Evolutionary conservation across 2,113 vertebrate species (phyloP), one percentile per base, ranked within the genome.

Genomic region (Microtus oregoni): DNA sequence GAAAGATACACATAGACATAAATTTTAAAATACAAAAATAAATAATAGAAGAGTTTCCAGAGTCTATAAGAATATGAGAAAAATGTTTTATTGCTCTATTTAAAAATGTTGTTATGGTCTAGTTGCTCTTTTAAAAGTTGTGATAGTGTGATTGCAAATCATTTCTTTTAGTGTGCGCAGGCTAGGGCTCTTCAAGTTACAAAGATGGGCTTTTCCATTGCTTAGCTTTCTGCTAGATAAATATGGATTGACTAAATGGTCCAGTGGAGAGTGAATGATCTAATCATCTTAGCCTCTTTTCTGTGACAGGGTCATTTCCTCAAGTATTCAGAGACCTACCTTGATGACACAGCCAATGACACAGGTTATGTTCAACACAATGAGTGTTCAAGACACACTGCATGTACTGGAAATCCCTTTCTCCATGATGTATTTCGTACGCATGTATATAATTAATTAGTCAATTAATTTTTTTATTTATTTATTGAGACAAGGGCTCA

Each of bases 41-140:
- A 35, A 30, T 63, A 61, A 38, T 63, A 28, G 28, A 8, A 61
- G 58, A 83, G 13, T 83, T 41, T 12, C 14, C 7, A 83, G 7
- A 5, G 3, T 77, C 72, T 82, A 38, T 3, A 41, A 41, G 26
- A 94, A 95, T 10, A 94, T 2, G 22, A 73, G 38, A 44, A 94
- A 96, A 90, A 89, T 82, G 38, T 5, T 83, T 77, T 89, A 91
- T 78, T 92, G 22, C 7, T 92, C 19, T 75, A 88, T 81, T 92
- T 95, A 93, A 78, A 95, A 97, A 50, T 6, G 44, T 12, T 38
- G 82, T 90, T 70, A 85, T 96, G 4, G 73, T 77, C 28, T 32
- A 17, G 0, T 72, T 92, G 95, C 77, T 89, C 24, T 87, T 89
- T 96, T 68, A 82, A 94, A 94, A 70, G 30, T 70, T 13, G 35